Evolutionary conservation across 2,888 invertebrate species (phyloP).

Genomic region (Lepidochrysops patricia): DNA sequence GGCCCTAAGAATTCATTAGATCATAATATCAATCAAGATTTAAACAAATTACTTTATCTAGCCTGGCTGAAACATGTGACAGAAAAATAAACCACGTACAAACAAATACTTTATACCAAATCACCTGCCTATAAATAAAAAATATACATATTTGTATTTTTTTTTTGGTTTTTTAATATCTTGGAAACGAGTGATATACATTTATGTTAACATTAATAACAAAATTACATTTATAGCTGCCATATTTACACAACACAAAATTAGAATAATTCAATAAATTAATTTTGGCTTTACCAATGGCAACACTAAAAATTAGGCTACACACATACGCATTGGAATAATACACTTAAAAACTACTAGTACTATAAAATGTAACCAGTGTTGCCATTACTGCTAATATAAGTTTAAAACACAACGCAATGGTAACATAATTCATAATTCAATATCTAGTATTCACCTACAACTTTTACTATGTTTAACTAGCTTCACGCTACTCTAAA

Average conservation of each 20-base stretch:
- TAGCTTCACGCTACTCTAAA: too few species aligned
- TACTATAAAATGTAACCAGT: neutral
- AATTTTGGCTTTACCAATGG: slow-evolving; percentile 33
- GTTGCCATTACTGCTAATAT: slow-evolving; percentile 12
- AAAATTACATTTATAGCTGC: slow-evolving; percentile 43
- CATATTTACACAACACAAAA: slow-evolving; percentile 43
- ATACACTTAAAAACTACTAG: too few species aligned
- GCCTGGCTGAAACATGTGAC: neutral
- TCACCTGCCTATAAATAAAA: slow-evolving; percentile 11
- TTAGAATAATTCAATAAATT: slow-evolving; percentile 26
- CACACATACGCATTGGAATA: neutral
- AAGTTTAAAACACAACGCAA: slow-evolving; percentile 7
- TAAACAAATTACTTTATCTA: neutral
- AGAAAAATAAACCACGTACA: too few species aligned
- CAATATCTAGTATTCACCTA: neutral
- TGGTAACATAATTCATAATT: slow-evolving; percentile 25
- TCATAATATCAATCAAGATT: too few species aligned
- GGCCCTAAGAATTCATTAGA: too few species aligned
- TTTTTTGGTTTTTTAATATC: slow-evolving; percentile 7
- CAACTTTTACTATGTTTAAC: too few species aligned
- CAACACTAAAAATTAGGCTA: neutral
- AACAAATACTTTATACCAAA: too few species aligned
- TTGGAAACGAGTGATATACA: slow-evolving; percentile 24
- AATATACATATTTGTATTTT: slow-evolving; percentile 11
- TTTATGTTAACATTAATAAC: slow-evolving; percentile 30